Evolutionary conservation across 2,113 vertebrate species (phyloP), one percentile per base, ranked within the genome.

Genomic region (Poeciliopsis prolifica): DNA sequence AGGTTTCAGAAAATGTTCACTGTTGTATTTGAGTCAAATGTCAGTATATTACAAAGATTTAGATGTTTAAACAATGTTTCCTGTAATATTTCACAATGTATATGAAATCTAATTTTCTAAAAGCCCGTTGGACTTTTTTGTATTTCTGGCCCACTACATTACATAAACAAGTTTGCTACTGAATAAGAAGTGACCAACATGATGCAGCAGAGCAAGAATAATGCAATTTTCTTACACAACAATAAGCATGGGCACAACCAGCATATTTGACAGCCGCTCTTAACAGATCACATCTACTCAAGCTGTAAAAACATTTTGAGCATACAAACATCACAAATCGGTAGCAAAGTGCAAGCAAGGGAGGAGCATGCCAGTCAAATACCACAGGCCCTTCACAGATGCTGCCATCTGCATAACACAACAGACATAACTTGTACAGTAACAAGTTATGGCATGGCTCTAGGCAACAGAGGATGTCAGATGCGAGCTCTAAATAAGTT

Each of bases 401-500:
- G 86, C 63, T 84, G 75, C 80, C 29, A 64, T 90, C 80, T 75
- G 68, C 60, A 87, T 62, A 86, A 37, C 78, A 83, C 44, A 37
- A 37, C 35, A 37, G 2, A 37, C 35, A 72, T 66, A 75, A 84
- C 80, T 85, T 82, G 60, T 48, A 72, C 61, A 72, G 70, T n/a
- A 72, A 74, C 77, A 73, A 79, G 71, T 79, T 70, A 81, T 62
- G 78, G 65, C 68, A 68, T 42, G 30, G 89, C 84, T 82, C 62
- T 75, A 58, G 77, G 84, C 73, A 68, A 81, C 60, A 77, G 74
- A 74, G 42, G 70, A 69, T 72, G 75, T 82, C 83, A 86, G 68
- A 26, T 31, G 33, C 79, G 81, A 82, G 73, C 86, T 86, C 82
- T 68, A 60, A 79, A 81, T 86, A 87, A 80, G 70, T 79, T 79